These are phyloP conservation scores for Anoplius nigerrimus DNA, from an alignment of 2,888 invertebrate genomes.

Conservation along the genomic window DNA sequence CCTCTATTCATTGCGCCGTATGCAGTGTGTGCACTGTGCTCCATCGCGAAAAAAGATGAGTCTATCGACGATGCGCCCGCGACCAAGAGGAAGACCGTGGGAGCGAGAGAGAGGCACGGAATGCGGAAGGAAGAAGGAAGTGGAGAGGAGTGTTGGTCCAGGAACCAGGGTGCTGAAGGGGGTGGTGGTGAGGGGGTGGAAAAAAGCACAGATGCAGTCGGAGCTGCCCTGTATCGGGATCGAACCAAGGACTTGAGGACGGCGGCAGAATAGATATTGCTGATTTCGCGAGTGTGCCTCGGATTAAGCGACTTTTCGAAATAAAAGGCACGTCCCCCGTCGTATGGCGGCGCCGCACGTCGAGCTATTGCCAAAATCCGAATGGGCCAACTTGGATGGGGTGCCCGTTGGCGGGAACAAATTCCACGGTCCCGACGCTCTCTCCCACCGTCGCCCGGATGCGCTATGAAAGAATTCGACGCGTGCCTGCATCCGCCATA, in stretches of 20 bases:
- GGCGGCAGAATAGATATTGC: constrained; percentile 25
- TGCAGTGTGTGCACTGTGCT: constrained; percentile 11
- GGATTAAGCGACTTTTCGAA: constrained; percentile 17
- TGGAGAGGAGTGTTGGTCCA: not conserved
- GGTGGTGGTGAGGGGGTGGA: no score
- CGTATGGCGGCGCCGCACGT: no score
- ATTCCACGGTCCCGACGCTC: no score
- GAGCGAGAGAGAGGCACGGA: not conserved
- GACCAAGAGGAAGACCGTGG: not conserved
- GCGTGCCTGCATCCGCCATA: no score
- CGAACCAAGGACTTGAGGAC: not conserved
- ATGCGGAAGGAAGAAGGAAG: not conserved
- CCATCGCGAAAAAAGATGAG: constrained; percentile 1
- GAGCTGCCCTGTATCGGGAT: constrained; percentile 3
- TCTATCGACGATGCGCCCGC: not conserved
- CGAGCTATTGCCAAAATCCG: no score
- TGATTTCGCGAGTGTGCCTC: constrained; percentile 17
- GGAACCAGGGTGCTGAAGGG: no score
- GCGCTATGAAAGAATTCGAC: no score
- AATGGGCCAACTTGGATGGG: no score
- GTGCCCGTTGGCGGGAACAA: no score
- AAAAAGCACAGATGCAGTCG: not conserved
- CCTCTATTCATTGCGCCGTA: constrained; percentile 39
- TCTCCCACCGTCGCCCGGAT: no score
- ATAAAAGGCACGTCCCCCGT: not conserved